These are phyloP conservation scores for Rhynchotus rufescens DNA, from an alignment of 2,797 vertebrate species.

Conservation along the genomic window DNA sequence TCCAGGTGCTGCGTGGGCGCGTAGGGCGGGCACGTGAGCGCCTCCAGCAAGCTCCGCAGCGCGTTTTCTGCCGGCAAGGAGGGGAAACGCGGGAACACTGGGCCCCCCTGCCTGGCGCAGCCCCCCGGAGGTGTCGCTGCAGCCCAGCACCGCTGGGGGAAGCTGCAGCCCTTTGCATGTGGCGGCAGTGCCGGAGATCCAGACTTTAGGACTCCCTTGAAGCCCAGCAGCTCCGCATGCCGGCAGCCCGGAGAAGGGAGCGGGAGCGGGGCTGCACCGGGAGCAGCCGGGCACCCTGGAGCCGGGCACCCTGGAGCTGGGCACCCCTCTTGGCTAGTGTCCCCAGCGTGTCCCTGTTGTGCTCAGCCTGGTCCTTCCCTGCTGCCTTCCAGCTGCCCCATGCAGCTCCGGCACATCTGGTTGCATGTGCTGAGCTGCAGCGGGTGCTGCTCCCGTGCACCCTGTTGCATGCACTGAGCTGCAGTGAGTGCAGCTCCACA, in stretches of 20 bases:
- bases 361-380: background rate
- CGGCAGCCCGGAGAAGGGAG: background rate
- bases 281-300: accelerated
- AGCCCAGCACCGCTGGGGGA: slow-evolving; percentile 45
- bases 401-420: background rate
- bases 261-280: background rate
- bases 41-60: slow-evolving; percentile 90
- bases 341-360: background rate
- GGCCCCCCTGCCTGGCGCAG: background rate
- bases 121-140: slow-evolving; percentile 7
- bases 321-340: accelerated
- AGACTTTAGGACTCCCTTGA: accelerated
- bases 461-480: too few relatives aligned
- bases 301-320: accelerated
- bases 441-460: too few relatives aligned
- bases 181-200: accelerated
- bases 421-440: too few relatives aligned
- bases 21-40: slow-evolving; percentile 90
- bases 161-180: slow-evolving; percentile 51
- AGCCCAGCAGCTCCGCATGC: background rate
- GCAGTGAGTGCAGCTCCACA: too few relatives aligned
- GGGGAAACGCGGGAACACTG: background rate
- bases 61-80: slow-evolving; percentile 84
- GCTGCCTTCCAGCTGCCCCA: accelerated
- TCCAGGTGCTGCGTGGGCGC: slow-evolving; percentile 93